Evolutionary conservation across 2,888 invertebrate genomes (phyloP).

Genomic region (Mesorhabditis belari): DNA sequence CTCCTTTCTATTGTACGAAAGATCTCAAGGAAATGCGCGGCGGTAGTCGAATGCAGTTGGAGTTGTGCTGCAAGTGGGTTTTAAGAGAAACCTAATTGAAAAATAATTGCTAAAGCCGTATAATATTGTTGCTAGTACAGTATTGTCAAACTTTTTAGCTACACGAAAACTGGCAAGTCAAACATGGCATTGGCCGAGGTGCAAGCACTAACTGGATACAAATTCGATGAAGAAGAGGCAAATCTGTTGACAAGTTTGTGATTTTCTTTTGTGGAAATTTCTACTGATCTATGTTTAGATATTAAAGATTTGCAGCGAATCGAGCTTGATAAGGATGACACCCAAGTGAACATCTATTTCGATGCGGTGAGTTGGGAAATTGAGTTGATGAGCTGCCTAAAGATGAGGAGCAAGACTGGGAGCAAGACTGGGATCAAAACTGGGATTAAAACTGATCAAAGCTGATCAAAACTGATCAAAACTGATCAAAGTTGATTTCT

Average conservation of each 20-base stretch:
- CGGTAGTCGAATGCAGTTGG: constrained; percentile 45
- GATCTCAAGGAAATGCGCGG: constrained; percentile 44
- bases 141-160: constrained; percentile 30
- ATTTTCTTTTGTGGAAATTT: background rate
- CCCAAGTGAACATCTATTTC: constrained; percentile 56
- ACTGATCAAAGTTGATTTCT: no score
- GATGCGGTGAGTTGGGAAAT: constrained; percentile 56
- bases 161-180: constrained; percentile 44
- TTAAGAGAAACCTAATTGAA: background rate
- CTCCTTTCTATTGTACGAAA: constrained; percentile 49
- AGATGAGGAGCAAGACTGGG: constrained; percentile 50
- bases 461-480: no score
- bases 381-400: constrained; percentile 56
- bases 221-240: constrained; percentile 28
- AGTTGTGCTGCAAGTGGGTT: constrained; percentile 53
- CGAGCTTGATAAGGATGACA: constrained; percentile 53
- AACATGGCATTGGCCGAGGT: constrained; percentile 57
- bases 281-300: background rate
- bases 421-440: background rate
- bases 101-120: no score
- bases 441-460: no score
- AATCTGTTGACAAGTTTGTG: constrained; percentile 10
- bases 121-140: background rate
- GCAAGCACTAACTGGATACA: constrained; percentile 40
- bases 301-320: constrained; percentile 53